These are phyloP conservation scores for Drosophila neonasuta DNA, from an alignment of 2,888 invertebrate species.

Conservation along the genomic window DNA sequence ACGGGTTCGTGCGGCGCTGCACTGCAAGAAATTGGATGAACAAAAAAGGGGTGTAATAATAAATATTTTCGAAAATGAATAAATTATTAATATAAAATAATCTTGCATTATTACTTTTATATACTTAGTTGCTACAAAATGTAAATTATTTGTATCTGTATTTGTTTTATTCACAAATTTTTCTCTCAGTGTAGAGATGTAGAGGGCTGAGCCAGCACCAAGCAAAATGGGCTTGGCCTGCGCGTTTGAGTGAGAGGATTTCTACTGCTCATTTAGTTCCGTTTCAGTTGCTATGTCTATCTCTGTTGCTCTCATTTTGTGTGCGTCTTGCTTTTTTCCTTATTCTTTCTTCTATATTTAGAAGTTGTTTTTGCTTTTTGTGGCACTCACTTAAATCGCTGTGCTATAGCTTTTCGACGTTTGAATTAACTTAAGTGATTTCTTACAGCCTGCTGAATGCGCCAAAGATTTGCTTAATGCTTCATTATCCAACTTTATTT, in stretches of 20 bases:
- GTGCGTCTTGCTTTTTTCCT: conserved; percentile 7
- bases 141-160: not conserved
- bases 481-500: conserved; percentile 9
- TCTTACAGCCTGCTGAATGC: conserved; percentile 33
- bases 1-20: conserved; percentile 39
- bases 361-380: conserved; percentile 40
- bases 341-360: conserved; percentile 46
- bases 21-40: conserved; percentile 30
- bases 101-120: no score
- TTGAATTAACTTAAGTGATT: conserved; percentile 61
- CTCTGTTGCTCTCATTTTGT: conserved; percentile 23
- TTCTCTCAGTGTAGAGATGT: conserved; percentile 35
- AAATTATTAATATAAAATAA: not conserved
- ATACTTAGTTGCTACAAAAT: not conserved
- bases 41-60: not conserved
- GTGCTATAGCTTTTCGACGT: conserved; percentile 41
- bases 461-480: conserved; percentile 16
- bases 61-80: not conserved
- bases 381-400: conserved; percentile 49
- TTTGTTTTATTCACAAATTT: not conserved
- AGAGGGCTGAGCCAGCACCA: conserved; percentile 36
- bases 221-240: conserved; percentile 70
- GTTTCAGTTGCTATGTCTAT: conserved; percentile 34
- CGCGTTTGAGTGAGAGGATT: conserved; percentile 58
- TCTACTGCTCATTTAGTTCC: conserved; percentile 49